Conservation (phyloP, 2,113 vertebrate genomes). For the Amblyopsis rosae region DNA sequence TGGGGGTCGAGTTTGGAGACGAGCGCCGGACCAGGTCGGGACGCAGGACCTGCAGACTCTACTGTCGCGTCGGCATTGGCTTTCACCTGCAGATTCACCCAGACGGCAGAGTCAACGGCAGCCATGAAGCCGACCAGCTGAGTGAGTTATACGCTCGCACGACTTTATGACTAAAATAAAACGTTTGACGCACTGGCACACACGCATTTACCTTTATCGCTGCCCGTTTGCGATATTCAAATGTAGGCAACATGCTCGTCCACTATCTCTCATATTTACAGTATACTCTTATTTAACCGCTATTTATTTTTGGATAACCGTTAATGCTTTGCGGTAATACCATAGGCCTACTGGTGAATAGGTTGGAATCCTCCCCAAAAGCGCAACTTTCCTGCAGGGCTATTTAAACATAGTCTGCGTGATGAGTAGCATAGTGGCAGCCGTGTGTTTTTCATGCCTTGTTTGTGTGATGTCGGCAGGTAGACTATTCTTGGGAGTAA, state of each 20-base stretch:
- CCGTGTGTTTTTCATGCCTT: slow-evolving; percentile 28
- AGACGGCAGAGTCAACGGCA: slow-evolving; percentile 94
- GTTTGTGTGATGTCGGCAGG: slow-evolving; percentile 59
- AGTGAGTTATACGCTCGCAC: slow-evolving; percentile 80
- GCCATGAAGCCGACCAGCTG: slow-evolving; percentile 87
- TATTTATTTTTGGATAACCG: not conserved
- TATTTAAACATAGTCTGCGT: slow-evolving; percentile 33
- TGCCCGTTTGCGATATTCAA: not conserved
- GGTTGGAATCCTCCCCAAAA: not conserved
- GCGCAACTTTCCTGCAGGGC: not conserved
- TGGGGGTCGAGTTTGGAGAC: slow-evolving; percentile 71
- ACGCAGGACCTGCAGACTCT: slow-evolving; percentile 91
- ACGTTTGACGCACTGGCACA: slow-evolving; percentile 14
- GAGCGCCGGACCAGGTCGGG: slow-evolving; percentile 73
- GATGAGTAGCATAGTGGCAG: slow-evolving; percentile 23
- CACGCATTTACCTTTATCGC: slow-evolving; percentile 12
- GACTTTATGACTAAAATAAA: slow-evolving; percentile 9
- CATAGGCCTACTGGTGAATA: not conserved
- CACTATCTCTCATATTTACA: too few species aligned
- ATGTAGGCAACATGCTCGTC: not conserved
- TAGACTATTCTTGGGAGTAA: slow-evolving; percentile 66
- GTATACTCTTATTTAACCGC: too few species aligned
- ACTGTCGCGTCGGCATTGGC: slow-evolving; percentile 94
- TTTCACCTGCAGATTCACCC: slow-evolving; percentile 97
- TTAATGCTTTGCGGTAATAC: not conserved